Percentiles rank a stretch among this genome's conserved stretches.
phyloP scores from a whole-genome alignment of 2,113 vertebrate genomes.

The Lutjanus erythropterus region DNA sequence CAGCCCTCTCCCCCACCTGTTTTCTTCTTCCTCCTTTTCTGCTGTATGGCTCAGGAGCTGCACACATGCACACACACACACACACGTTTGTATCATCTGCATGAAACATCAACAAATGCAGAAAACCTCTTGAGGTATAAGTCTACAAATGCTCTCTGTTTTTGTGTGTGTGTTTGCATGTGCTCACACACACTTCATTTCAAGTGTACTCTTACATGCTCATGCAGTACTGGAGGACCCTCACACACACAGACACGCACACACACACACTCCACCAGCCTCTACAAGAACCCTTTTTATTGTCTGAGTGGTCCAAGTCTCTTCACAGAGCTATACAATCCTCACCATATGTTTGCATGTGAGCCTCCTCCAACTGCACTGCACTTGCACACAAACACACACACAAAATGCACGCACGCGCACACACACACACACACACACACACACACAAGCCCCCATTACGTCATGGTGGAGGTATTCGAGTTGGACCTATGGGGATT shows the following conservation, averaged over 20 bases:
- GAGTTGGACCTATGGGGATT: conserved; percentile 78
- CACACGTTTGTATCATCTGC: not conserved
- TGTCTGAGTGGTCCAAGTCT: conserved; percentile 48
- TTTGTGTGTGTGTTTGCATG: conserved; percentile 17
- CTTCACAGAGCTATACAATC: conserved; percentile 70
- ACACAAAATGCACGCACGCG: conserved; percentile 20
- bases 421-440: conserved; percentile 5
- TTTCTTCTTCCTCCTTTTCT: not conserved
- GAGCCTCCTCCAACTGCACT: conserved; percentile 63
- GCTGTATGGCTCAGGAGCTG: not conserved
- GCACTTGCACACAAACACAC: conserved; percentile 4
- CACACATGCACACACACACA: not conserved
- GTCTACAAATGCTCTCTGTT: not conserved
- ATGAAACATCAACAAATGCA: not conserved
- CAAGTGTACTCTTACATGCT: conserved; percentile 24
- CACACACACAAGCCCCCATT: conserved; percentile 47
- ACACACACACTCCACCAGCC: conserved; percentile 24
- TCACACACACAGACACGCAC: conserved; percentile 32
- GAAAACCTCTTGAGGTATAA: not conserved
- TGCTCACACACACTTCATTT: conserved; percentile 3
- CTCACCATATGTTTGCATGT: conserved; percentile 81
- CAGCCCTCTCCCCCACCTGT: not conserved
- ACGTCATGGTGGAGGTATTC: conserved; percentile 78
- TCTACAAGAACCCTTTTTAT: conserved; percentile 28
- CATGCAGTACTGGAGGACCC: conserved; percentile 22